Conservation (phyloP, 2,797 vertebrate species). For the Cottoperca gobio region DNA sequence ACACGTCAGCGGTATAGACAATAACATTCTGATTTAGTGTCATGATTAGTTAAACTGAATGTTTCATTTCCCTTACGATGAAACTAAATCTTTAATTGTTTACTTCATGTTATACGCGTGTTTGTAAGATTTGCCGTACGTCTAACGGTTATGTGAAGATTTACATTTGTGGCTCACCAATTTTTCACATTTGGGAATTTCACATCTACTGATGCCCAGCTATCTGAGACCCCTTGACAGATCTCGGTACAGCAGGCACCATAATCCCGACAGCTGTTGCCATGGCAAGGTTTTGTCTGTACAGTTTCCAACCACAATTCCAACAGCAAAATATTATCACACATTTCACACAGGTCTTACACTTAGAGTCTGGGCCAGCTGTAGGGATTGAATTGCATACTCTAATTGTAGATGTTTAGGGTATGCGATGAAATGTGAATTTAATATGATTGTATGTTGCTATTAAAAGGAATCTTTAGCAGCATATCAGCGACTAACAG, state of each 20-base stretch:
- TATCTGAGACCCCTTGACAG: slow-evolving; percentile 57
- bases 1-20: not conserved
- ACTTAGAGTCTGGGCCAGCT: slow-evolving; percentile 36
- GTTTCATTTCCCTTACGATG: slow-evolving; percentile 10
- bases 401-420: slow-evolving; percentile 42
- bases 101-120: not conserved
- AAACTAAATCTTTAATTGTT: not conserved
- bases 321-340: slow-evolving; percentile 62
- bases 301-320: slow-evolving; percentile 61
- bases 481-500: slow-evolving; percentile 37
- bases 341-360: slow-evolving; percentile 55
- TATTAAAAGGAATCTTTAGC: slow-evolving; percentile 18
- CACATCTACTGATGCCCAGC: slow-evolving; percentile 39
- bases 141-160: slow-evolving; percentile 37
- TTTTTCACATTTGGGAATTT: slow-evolving; percentile 54
- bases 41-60: slow-evolving; percentile 25
- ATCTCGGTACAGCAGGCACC: slow-evolving; percentile 65
- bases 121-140: slow-evolving; percentile 23
- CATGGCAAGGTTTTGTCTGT: slow-evolving; percentile 47
- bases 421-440: slow-evolving; percentile 30
- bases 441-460: slow-evolving; percentile 38
- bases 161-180: slow-evolving; percentile 47
- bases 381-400: slow-evolving; percentile 33
- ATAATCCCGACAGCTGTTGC: slow-evolving; percentile 74
- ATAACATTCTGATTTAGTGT: slow-evolving; percentile 7